Percentiles rank a stretch among this genome's conserved stretches.
phyloP scores from a whole-genome alignment of 2,797 vertebrate genomes.

The Manis pentadactyla region DNA sequence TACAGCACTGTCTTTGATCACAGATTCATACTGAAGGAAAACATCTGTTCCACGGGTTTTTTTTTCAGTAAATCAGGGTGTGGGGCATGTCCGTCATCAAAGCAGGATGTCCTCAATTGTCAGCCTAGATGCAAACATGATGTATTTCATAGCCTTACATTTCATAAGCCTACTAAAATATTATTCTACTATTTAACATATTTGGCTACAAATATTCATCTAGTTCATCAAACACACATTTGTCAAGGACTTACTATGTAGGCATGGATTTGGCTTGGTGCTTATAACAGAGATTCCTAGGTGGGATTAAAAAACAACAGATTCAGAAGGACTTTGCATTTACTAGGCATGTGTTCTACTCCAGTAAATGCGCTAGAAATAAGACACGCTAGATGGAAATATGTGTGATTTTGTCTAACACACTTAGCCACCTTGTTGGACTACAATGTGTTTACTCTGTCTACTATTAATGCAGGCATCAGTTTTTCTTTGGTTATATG shows the following conservation, averaged over 20 bases:
- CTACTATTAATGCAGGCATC: background rate
- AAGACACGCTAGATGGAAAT: background rate
- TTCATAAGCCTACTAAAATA: background rate
- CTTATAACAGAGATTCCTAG: background rate
- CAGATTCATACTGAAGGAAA: slow-evolving; percentile 29
- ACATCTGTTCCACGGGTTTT: background rate
- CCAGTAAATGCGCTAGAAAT: background rate
- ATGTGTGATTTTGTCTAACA: background rate
- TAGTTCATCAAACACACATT: background rate
- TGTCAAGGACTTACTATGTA: background rate
- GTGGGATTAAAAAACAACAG: background rate
- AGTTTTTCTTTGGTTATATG: background rate
- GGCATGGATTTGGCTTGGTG: background rate
- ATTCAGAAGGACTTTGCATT: background rate
- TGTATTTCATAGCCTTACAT: background rate
- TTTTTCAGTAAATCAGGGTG: background rate
- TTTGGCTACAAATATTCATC: background rate
- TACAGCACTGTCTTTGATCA: slow-evolving; percentile 47
- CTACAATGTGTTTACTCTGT: background rate
- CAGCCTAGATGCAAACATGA: background rate
- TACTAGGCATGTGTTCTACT: background rate
- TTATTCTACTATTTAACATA: background rate
- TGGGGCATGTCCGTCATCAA: background rate
- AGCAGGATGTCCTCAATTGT: background rate
- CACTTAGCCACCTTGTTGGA: background rate